Base-by-base conservation (phyloP, 2,797 vertebrate species). In the Spinus olivaceus region DNA sequence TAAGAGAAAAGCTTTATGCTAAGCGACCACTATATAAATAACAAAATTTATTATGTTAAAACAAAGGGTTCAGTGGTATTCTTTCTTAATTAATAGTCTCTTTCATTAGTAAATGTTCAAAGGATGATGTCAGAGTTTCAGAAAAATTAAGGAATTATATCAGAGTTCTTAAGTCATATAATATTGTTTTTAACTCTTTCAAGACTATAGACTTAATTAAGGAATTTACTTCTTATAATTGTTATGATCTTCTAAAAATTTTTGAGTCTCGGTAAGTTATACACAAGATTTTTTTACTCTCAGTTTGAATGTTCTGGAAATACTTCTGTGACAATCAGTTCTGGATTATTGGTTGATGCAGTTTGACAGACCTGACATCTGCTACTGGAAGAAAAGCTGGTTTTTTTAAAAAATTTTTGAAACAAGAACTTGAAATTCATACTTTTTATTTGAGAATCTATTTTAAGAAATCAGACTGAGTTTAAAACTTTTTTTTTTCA, bases 401-500 rank as follows among this genome's bases (percentile, higher is more conserved):
- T 53, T 84, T 76, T 72, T 57, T 54, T 86, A 4, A 37, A 3
- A 60, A 30, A 4, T 41, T 49, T 85, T 78, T 83, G 9, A 57
- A 86, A 63, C 5, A 12, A 50, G 30, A 56, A 61, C 46, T 81
- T 60, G 3, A 51, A 74, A 15, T 27, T 84, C 24, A 10, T 71
- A 6, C 25, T 77, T 79, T 12, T 66, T 87, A n/a, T 69, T 76
- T 87, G 63, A 81, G 17, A 86, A 42, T 65, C 13, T 92, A 15
- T 86, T 92, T 85, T 65, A 73, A 88, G 57, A 86, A 44, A 70
- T 18, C 41, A 90, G 37, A 23, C 12, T 10, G 13, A 72, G 12
- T 83, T 91, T 67, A 42, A 66, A 90, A 67, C 22, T 35, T 6
- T 28, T 8, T 8, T 78, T 84, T 85, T 90, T 94, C 84, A 99